phyloP scores from a whole-genome alignment of 2,113 vertebrate species.

The Condylura cristata region DNA sequence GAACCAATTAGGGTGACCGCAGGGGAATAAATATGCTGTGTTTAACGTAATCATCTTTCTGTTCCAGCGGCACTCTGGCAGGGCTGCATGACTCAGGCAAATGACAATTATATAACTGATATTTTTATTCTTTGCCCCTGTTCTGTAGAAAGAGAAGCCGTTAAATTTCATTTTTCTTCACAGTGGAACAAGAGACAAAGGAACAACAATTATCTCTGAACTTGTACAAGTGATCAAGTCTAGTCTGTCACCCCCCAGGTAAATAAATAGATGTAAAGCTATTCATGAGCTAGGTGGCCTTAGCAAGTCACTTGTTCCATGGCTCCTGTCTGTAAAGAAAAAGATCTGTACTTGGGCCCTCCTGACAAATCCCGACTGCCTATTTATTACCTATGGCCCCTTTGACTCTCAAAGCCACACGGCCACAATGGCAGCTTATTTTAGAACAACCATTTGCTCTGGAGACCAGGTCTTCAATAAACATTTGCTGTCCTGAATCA shows the following conservation, averaged over 20 bases:
- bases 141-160: constrained; percentile 14
- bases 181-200: not conserved
- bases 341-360: not conserved
- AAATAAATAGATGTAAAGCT: not conserved
- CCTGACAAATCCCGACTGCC: not conserved
- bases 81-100: constrained; percentile 77
- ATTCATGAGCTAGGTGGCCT: not conserved
- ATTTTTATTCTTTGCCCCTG: constrained; percentile 64
- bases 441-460: not conserved
- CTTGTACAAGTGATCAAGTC: not conserved
- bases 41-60: constrained; percentile 77
- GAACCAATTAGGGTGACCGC: constrained; percentile 79
- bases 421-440: not conserved
- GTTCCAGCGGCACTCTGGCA: constrained; percentile 57
- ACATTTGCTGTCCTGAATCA: not conserved
- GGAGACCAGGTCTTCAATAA: not conserved
- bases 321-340: not conserved
- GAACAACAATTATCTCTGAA: not conserved
- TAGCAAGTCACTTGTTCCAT: not conserved
- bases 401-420: not conserved
- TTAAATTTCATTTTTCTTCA: constrained; percentile 27
- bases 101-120: constrained; percentile 74
- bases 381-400: not conserved
- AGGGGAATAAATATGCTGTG: constrained; percentile 72
- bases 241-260: not conserved